phyloP scores from a whole-genome alignment of 2,113 vertebrate species.

The Elachura formosa region DNA sequence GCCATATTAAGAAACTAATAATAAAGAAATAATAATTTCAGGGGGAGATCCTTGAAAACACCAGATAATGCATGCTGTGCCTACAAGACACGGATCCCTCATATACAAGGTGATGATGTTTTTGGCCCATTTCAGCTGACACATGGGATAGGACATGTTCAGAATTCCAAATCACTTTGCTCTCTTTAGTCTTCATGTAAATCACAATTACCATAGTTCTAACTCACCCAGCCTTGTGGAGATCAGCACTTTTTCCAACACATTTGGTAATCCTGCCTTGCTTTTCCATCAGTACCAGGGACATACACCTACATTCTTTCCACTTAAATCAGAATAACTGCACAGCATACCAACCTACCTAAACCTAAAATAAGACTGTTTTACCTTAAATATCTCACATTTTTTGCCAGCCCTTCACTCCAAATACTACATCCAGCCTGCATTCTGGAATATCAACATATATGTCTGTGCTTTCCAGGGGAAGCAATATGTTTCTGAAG shows the following conservation, averaged over 20 bases:
- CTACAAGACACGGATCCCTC: neutral
- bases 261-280: neutral
- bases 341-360: neutral
- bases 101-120: neutral
- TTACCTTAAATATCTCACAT: neutral
- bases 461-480: neutral
- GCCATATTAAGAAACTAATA: neutral
- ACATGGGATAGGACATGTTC: neutral
- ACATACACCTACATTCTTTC: neutral
- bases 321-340: neutral
- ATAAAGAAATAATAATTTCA: no score
- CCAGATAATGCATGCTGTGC: neutral
- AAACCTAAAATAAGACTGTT: neutral
- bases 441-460: neutral
- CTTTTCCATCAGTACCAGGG: neutral
- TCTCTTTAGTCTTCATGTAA: neutral
- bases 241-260: neutral
- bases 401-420: neutral
- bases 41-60: neutral
- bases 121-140: neutral
- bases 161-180: neutral
- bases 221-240: neutral
- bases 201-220: neutral
- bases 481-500: neutral
- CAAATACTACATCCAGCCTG: neutral